These are phyloP conservation scores for Orchesella flavescens DNA, from an alignment of 2,888 invertebrate species.

Conservation along the genomic window DNA sequence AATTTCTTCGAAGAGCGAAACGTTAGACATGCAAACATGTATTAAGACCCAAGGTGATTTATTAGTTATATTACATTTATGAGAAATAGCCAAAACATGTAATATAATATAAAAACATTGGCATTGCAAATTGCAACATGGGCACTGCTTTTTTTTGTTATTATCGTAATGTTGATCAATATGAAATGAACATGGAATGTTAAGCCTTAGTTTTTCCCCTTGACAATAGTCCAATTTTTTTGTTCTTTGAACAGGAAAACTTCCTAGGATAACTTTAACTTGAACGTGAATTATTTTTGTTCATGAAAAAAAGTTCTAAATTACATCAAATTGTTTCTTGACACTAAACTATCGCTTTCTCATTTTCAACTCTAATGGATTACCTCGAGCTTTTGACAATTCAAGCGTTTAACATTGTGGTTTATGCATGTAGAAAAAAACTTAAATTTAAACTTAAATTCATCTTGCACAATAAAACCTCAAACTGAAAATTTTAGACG, in stretches of 20 bases:
- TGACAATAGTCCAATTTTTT: constrained; percentile 41
- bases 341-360: constrained; percentile 29
- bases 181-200: constrained; percentile 7
- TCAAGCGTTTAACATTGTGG: background rate
- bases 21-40: background rate
- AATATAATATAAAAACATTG: background rate
- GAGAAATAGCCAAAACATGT: background rate
- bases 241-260: background rate
- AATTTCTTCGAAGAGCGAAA: background rate
- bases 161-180: constrained; percentile 3
- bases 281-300: background rate
- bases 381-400: background rate
- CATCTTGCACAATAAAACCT: background rate
- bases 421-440: background rate
- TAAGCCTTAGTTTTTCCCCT: constrained; percentile 26
- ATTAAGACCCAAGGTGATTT: background rate
- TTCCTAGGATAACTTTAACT: constrained; percentile 16
- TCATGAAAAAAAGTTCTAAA: background rate
- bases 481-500: background rate
- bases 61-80: background rate
- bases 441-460: background rate
- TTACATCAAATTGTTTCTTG: background rate
- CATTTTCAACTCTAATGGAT: constrained; percentile 17
- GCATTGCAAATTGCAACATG: too few species aligned
- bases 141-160: background rate